phyloP scores from a whole-genome alignment of 2,797 vertebrate species.

The Pangasius djambal region DNA sequence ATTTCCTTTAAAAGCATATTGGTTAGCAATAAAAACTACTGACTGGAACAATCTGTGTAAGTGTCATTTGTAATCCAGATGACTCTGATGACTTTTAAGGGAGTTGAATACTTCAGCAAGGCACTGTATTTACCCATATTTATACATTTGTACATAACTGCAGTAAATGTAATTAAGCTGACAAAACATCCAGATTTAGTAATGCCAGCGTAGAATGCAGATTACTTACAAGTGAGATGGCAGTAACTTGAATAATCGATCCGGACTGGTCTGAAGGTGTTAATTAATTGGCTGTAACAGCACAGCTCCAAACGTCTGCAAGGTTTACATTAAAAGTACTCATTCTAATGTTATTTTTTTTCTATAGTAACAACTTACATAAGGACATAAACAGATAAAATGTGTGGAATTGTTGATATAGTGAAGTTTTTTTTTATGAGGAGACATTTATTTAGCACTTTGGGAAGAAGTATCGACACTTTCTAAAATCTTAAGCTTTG shows the following conservation, averaged over 20 bases:
- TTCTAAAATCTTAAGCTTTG: no score
- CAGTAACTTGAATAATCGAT: neutral
- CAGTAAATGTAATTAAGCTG: neutral
- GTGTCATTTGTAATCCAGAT: neutral
- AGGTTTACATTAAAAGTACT: neutral
- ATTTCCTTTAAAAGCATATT: neutral
- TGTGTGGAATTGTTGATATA: no score
- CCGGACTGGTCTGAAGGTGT: neutral
- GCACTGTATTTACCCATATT: no score
- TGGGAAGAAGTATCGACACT: no score
- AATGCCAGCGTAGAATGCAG: neutral
- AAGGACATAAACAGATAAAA: neutral
- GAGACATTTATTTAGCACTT: neutral
- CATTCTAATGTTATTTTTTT: neutral
- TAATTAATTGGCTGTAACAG: neutral
- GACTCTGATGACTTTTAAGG: neutral
- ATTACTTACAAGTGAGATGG: neutral
- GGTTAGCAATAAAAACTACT: neutral
- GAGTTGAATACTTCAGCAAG: neutral
- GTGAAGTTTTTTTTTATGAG: neutral
- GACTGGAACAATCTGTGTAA: neutral
- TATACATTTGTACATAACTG: no score
- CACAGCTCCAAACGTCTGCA: neutral
- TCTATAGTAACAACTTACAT: neutral
- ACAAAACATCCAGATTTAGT: neutral